These are phyloP conservation scores for Rhaphigaster nebulosa DNA, from an alignment of 2,888 invertebrate genomes.

Conservation along the genomic window DNA sequence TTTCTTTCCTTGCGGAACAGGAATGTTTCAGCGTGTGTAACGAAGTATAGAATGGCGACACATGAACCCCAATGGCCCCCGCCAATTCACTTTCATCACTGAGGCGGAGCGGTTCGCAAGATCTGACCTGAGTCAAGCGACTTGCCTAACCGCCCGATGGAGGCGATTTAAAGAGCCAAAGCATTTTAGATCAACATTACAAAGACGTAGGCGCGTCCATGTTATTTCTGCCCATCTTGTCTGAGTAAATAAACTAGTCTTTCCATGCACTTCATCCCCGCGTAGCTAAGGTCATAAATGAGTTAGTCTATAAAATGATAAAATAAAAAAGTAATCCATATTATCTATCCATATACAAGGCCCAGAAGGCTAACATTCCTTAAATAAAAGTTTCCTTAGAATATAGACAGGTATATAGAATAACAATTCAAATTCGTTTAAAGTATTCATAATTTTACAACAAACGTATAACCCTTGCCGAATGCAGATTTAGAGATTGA, in stretches of 20 bases:
- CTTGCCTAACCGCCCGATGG: neutral
- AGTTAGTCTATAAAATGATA: neutral
- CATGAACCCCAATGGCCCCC: slow-evolving; percentile 14
- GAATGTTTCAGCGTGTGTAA: neutral
- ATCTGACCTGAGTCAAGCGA: neutral
- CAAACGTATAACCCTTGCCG: too few relatives aligned
- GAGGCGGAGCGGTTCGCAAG: slow-evolving; percentile 28
- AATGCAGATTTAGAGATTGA: too few relatives aligned
- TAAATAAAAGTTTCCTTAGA: too few relatives aligned
- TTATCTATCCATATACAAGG: too few relatives aligned
- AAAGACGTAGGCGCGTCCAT: neutral
- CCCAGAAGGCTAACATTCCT: too few relatives aligned
- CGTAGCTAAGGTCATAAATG: neutral
- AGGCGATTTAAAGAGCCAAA: neutral
- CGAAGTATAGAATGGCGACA: slow-evolving; percentile 3
- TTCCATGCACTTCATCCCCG: neutral
- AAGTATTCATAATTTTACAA: too few relatives aligned
- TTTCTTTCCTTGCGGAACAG: neutral
- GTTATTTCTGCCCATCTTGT: neutral
- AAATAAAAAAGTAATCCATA: neutral
- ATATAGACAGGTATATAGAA: too few relatives aligned
- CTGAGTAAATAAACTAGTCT: neutral
- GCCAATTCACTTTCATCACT: slow-evolving; percentile 23
- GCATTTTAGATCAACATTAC: neutral
- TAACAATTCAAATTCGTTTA: too few relatives aligned